phyloP scores from a whole-genome alignment of 2,888 invertebrate species.

The Latrodectus hesperus region DNA sequence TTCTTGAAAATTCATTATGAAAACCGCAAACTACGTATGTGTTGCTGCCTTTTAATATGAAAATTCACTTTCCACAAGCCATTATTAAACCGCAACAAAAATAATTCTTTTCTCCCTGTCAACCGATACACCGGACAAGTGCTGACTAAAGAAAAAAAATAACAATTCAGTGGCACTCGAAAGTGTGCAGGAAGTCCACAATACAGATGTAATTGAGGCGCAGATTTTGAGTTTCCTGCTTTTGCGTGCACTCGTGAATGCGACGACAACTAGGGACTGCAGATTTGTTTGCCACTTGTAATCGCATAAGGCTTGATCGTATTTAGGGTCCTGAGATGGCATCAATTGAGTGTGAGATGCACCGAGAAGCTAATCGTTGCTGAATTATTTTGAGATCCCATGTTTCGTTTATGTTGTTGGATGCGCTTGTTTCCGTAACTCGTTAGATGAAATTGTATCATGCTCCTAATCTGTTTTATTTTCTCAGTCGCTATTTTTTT shows the following conservation, averaged over 20 bases:
- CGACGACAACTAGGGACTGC: not conserved
- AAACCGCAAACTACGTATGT: too few species aligned
- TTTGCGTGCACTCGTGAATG: slow-evolving; percentile 32
- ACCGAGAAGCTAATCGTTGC: slow-evolving; percentile 31
- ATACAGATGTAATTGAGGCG: slow-evolving; percentile 42
- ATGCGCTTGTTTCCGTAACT: slow-evolving; percentile 38
- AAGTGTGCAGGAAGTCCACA: slow-evolving; percentile 44
- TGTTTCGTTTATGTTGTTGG: slow-evolving; percentile 22
- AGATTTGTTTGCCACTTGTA: not conserved
- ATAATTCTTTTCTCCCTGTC: not conserved
- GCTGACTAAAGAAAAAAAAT: not conserved
- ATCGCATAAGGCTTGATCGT: not conserved
- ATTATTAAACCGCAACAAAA: not conserved
- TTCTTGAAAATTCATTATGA: too few species aligned
- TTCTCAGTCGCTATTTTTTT: too few species aligned
- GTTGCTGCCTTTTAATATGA: too few species aligned
- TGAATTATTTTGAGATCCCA: slow-evolving; percentile 22
- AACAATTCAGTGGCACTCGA: not conserved
- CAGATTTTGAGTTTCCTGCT: slow-evolving; percentile 59
- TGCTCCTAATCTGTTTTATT: too few species aligned
- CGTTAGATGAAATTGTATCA: slow-evolving; percentile 15
- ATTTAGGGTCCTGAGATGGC: slow-evolving; percentile 16
- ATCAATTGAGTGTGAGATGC: slow-evolving; percentile 11
- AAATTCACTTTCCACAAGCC: too few species aligned
- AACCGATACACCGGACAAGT: not conserved